phyloP scores from a whole-genome alignment of 2,797 vertebrate genomes.

The Vipera latastei region DNA sequence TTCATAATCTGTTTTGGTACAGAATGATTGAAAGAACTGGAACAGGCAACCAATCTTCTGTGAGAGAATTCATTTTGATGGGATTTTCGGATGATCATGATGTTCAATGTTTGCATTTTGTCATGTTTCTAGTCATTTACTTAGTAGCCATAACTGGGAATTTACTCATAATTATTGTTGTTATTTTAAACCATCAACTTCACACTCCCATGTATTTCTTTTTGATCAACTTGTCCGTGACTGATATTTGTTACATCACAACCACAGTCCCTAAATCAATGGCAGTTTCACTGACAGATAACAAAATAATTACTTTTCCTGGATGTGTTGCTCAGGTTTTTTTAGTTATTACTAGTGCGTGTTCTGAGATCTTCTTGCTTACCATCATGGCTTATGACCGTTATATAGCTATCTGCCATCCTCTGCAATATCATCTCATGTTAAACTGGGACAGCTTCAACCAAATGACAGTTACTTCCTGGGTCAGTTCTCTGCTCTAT shows the following conservation, averaged over 20 bases:
- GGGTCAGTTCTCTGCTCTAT: background rate
- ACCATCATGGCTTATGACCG: conserved; percentile 36
- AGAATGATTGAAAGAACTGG: background rate
- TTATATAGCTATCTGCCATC: conserved; percentile 55
- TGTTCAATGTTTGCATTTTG: background rate
- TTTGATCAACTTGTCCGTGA: background rate
- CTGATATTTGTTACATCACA: conserved; percentile 6
- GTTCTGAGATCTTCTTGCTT: background rate
- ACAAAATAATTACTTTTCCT: background rate
- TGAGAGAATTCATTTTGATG: background rate
- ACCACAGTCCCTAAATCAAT: conserved; percentile 11
- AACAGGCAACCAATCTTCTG: background rate
- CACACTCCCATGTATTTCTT: conserved; percentile 25
- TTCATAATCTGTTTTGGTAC: background rate
- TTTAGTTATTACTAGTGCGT: background rate
- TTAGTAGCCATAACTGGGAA: background rate
- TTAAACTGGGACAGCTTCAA: background rate
- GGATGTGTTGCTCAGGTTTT: conserved; percentile 5
- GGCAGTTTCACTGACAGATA: background rate
- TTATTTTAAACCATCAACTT: background rate
- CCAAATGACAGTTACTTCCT: conserved; percentile 3
- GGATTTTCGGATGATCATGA: background rate
- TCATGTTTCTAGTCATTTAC: background rate
- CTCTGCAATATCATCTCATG: conserved; percentile 36
- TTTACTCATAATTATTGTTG: background rate